Conservation (phyloP, 2,797 vertebrate genomes). For the Tenualosa ilisha region DNA sequence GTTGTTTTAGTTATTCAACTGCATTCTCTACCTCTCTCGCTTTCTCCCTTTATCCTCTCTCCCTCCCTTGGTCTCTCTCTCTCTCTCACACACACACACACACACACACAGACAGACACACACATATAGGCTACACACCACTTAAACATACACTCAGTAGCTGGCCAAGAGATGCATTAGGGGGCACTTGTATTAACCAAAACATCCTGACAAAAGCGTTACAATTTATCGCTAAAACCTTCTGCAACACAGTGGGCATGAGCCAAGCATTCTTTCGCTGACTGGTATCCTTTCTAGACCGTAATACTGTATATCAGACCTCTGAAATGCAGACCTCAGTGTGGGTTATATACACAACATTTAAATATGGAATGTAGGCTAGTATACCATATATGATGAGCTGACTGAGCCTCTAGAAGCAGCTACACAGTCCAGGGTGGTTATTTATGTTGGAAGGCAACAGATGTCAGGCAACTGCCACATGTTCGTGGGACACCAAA, state of each 20-base stretch:
- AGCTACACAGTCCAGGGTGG: not conserved
- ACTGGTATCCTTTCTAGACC: not conserved
- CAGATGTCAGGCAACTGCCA: slow-evolving; percentile 18
- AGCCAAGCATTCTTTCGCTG: not conserved
- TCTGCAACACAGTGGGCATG: not conserved
- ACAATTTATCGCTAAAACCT: slow-evolving; percentile 20
- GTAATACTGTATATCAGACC: not conserved
- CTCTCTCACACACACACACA: not conserved
- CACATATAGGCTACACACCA: not conserved
- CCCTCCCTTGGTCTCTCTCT: not conserved
- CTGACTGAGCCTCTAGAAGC: not conserved
- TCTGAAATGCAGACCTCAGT: not conserved
- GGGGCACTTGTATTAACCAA: slow-evolving; percentile 24
- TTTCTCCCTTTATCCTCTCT: not conserved
- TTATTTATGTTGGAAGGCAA: slow-evolving; percentile 24
- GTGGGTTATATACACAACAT: not conserved
- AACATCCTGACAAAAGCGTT: slow-evolving; percentile 31
- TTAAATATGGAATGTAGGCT: not conserved
- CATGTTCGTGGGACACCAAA: not conserved
- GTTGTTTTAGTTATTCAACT: not conserved
- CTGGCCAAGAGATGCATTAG: slow-evolving; percentile 26
- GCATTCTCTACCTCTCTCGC: not conserved
- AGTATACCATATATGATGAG: not conserved
- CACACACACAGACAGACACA: not conserved
- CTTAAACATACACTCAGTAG: not conserved